Percentiles rank a stretch among this genome's conserved stretches.
Conservation (phyloP, 2,888 invertebrate species). For the Zele albiditarsus region DNA sequence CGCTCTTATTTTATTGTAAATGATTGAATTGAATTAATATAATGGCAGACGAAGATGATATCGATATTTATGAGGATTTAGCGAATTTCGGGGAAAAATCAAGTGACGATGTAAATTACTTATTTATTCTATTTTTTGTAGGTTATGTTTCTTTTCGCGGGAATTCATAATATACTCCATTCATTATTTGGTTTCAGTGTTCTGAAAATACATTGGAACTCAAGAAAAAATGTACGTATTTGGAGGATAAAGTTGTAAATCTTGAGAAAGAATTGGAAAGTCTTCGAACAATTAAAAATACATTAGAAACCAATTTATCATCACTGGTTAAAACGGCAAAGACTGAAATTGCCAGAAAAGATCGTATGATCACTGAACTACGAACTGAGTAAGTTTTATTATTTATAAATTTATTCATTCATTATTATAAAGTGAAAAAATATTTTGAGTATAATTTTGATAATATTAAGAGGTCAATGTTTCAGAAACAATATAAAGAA, state of each 20-base stretch:
- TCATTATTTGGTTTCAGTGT: slow-evolving; percentile 56
- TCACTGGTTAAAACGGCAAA: slow-evolving; percentile 74
- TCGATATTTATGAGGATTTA: slow-evolving; percentile 72
- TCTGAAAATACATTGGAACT: slow-evolving; percentile 59
- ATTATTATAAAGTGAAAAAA: background rate
- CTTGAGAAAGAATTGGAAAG: slow-evolving; percentile 40
- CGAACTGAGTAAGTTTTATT: slow-evolving; percentile 63
- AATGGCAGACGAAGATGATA: slow-evolving; percentile 59
- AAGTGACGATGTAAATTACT: slow-evolving; percentile 43
- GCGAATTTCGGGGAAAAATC: slow-evolving; percentile 55
- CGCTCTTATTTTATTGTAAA: background rate
- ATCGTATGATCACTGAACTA: slow-evolving; percentile 72
- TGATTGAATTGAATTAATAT: background rate
- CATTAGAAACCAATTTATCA: slow-evolving; percentile 72
- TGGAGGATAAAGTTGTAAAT: slow-evolving; percentile 49
- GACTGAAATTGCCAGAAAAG: slow-evolving; percentile 74
- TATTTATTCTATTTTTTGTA: slow-evolving; percentile 32
- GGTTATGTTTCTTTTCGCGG: slow-evolving; percentile 49
- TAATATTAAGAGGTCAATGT: no score
- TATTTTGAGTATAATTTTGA: no score
- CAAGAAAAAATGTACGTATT: slow-evolving; percentile 53
- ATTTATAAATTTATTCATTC: background rate
- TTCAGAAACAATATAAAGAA: no score
- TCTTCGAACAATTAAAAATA: slow-evolving; percentile 63
- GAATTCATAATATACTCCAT: slow-evolving; percentile 33